Conservation (phyloP, 2,888 invertebrate genomes). For the Eubasilissa splendida region DNA sequence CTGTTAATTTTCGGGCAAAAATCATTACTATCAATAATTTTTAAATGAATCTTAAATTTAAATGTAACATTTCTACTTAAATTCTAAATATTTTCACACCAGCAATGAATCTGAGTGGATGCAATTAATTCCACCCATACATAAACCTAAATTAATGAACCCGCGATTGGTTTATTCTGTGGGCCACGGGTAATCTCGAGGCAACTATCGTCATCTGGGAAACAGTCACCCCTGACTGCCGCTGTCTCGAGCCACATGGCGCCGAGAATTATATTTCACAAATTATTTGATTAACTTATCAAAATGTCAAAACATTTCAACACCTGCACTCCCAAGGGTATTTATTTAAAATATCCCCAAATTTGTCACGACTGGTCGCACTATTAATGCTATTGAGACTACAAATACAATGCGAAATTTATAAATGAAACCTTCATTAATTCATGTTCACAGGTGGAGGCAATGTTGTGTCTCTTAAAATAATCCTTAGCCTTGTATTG, state of each 20-base stretch:
- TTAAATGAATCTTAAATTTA: conserved; percentile 25
- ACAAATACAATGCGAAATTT: too few species aligned
- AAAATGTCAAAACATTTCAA: conserved; percentile 3
- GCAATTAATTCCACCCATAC: conserved; percentile 14
- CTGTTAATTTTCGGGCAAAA: conserved; percentile 34
- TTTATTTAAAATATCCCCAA: too few species aligned
- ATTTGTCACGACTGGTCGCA: too few species aligned
- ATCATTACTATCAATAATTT: conserved; percentile 15
- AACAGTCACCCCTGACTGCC: too few species aligned
- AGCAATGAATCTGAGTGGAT: conserved; percentile 7
- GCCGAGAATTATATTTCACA: background rate
- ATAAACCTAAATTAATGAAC: background rate
- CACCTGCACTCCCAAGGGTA: too few species aligned
- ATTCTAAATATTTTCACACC: conserved; percentile 8
- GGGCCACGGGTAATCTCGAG: too few species aligned
- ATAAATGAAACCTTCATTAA: too few species aligned
- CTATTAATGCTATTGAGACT: too few species aligned
- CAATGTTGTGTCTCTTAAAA: background rate
- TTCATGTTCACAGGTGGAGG: background rate
- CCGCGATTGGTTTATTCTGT: too few species aligned
- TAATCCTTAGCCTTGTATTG: background rate
- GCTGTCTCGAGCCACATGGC: too few species aligned
- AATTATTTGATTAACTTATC: background rate
- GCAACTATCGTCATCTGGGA: too few species aligned
- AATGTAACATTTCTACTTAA: conserved; percentile 31